A percentile compares a stretch with the other conserved stretches of the same genome.
Conservation (phyloP, 2,888 invertebrate genomes). For the Ectobius pallidus region DNA sequence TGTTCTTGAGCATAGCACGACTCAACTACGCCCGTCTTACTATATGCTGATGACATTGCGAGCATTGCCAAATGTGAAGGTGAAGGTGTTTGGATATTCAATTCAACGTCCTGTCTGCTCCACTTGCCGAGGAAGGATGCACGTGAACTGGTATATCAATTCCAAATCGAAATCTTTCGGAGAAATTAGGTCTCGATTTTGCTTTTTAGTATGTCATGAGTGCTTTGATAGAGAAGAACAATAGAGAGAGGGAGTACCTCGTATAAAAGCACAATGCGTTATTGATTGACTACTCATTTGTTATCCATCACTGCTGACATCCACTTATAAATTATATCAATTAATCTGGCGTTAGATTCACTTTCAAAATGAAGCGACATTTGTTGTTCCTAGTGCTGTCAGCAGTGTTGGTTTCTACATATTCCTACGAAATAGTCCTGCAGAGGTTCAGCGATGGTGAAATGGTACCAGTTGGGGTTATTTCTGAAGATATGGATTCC, state of each 20-base stretch:
- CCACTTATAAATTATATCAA: not conserved
- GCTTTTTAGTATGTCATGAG: conserved; percentile 21
- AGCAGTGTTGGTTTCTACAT: not conserved
- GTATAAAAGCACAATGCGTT: conserved; percentile 34
- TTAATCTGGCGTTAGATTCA: too few relatives aligned
- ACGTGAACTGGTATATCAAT: not conserved
- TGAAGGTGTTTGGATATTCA: conserved; percentile 17
- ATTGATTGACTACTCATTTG: conserved; percentile 35
- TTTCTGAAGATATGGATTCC: not conserved
- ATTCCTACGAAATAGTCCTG: not conserved
- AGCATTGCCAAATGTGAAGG: conserved; percentile 7
- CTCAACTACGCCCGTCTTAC: too few relatives aligned
- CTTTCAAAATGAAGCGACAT: not conserved
- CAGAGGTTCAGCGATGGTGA: not conserved
- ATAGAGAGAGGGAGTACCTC: conserved; percentile 9
- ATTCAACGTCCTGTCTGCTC: not conserved
- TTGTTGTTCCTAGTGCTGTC: not conserved
- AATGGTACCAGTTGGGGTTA: not conserved
- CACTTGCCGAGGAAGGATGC: not conserved
- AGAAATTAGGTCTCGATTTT: conserved; percentile 24
- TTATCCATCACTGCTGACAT: not conserved
- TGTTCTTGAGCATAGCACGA: too few relatives aligned
- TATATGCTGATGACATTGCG: too few relatives aligned
- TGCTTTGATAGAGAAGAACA: conserved; percentile 4
- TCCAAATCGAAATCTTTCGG: conserved; percentile 21